A percentile compares a stretch with the other conserved stretches of the same genome.
Evolutionary conservation across 2,888 invertebrate species (phyloP).

Genomic region (Drosophila kuntzei): DNA sequence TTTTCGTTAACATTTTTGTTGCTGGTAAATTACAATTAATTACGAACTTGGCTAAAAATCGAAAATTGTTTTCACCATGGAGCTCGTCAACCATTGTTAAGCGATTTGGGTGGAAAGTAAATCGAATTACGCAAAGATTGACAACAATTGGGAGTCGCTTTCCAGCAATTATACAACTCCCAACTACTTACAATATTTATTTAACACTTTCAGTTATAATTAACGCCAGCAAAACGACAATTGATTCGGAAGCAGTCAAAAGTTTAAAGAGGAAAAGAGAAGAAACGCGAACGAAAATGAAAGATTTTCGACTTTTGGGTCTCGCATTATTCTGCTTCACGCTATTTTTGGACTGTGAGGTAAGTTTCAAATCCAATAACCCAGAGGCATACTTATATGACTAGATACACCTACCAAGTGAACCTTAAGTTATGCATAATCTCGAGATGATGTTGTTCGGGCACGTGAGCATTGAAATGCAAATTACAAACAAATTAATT

Average conservation of each 20-base stretch:
- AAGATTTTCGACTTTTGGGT: conserved; percentile 55
- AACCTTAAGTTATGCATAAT: conserved; percentile 32
- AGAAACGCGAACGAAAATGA: conserved; percentile 48
- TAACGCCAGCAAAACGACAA: conserved; percentile 22
- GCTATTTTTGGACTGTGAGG: conserved; percentile 70
- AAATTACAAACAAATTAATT: conserved; percentile 47
- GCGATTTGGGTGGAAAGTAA: conserved; percentile 56
- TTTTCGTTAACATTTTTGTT: conserved; percentile 14
- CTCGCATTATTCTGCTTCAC: conserved; percentile 66
- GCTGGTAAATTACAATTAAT: conserved; percentile 69
- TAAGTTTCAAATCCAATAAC: conserved; percentile 47
- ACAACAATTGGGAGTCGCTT: conserved; percentile 65
- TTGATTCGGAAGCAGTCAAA: conserved; percentile 31
- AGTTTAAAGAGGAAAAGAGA: conserved; percentile 9
- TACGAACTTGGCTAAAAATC: conserved; percentile 46
- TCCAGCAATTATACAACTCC: conserved; percentile 37
- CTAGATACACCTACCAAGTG: conserved; percentile 1
- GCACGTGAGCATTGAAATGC: conserved; percentile 70
- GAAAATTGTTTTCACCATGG: conserved; percentile 65
- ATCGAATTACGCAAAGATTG: conserved; percentile 44
- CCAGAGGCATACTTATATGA: conserved; percentile 18
- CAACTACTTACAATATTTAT: conserved; percentile 31
- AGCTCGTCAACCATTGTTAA: conserved; percentile 24
- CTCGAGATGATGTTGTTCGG: conserved; percentile 21
- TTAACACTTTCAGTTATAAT: conserved; percentile 64